Percentiles rank a stretch among this genome's conserved stretches.
Evolutionary conservation across 2,797 vertebrate genomes (phyloP).

Genomic region (Gambelia wislizenii): DNA sequence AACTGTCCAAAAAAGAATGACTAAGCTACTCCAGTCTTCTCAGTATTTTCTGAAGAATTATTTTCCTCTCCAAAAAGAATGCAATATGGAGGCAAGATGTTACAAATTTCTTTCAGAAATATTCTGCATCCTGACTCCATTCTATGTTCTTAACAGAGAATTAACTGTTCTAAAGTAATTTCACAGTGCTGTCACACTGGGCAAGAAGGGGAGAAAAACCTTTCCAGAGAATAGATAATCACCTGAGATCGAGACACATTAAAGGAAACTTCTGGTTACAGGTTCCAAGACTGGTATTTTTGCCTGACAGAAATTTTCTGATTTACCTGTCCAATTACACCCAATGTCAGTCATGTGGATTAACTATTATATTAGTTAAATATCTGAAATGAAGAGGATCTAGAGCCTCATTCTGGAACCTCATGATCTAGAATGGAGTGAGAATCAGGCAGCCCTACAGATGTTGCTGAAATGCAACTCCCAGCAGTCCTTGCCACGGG

Average conservation of each 20-base stretch:
- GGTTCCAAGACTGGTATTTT: neutral
- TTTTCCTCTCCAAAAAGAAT: no score
- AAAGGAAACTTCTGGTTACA: neutral
- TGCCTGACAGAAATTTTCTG: neutral
- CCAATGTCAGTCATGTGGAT: neutral
- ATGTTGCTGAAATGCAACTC: no score
- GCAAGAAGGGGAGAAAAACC: neutral
- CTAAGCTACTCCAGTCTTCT: neutral
- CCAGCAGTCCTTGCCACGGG: no score
- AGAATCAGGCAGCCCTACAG: no score
- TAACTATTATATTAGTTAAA: neutral
- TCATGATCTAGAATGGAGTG: no score
- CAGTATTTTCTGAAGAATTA: neutral
- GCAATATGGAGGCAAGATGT: neutral
- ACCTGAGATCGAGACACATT: neutral
- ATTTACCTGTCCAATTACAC: neutral
- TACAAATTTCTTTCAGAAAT: neutral
- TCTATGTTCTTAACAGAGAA: neutral
- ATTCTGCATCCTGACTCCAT: neutral
- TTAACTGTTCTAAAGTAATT: neutral
- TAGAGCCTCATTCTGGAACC: neutral
- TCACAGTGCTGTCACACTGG: neutral
- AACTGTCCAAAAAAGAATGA: neutral
- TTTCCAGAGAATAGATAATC: no score
- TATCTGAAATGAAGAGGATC: neutral